These are phyloP conservation scores for Anguilla rostrata DNA, from an alignment of 2,113 vertebrate species.

Conservation along the genomic window DNA sequence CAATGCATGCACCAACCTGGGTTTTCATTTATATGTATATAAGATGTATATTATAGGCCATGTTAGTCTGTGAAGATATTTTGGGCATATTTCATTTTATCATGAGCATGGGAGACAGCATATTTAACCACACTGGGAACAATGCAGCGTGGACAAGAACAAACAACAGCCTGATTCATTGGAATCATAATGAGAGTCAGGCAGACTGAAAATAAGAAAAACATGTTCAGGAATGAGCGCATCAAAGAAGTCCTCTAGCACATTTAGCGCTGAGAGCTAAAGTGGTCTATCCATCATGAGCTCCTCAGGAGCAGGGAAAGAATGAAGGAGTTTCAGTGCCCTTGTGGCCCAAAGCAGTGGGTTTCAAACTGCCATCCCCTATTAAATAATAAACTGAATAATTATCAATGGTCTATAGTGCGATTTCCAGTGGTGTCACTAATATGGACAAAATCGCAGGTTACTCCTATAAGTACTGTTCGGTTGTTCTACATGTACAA, in stretches of 20 bases:
- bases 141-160: neutral
- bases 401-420: neutral
- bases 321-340: neutral
- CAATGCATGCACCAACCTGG: neutral
- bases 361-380: neutral
- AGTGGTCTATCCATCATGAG: constrained; percentile 43
- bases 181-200: constrained; percentile 17
- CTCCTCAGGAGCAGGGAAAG: neutral
- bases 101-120: neutral
- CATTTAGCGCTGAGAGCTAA: constrained; percentile 36
- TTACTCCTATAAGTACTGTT: neutral
- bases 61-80: neutral
- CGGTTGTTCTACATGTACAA: neutral
- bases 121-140: constrained; percentile 6
- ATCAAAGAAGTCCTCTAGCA: constrained; percentile 29
- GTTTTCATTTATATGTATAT: neutral
- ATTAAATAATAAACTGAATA: neutral
- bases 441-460: neutral
- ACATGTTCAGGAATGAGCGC: constrained; percentile 35
- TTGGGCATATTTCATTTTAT: constrained; percentile 1
- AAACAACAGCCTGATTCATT: constrained; percentile 33
- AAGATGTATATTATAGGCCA: neutral
- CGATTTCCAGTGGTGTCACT: neutral
- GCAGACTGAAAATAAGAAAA: constrained; percentile 28
- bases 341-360: neutral